Evolutionary conservation across 2,888 invertebrate genomes (phyloP).

Genomic region (Tetranychus truncatus): DNA sequence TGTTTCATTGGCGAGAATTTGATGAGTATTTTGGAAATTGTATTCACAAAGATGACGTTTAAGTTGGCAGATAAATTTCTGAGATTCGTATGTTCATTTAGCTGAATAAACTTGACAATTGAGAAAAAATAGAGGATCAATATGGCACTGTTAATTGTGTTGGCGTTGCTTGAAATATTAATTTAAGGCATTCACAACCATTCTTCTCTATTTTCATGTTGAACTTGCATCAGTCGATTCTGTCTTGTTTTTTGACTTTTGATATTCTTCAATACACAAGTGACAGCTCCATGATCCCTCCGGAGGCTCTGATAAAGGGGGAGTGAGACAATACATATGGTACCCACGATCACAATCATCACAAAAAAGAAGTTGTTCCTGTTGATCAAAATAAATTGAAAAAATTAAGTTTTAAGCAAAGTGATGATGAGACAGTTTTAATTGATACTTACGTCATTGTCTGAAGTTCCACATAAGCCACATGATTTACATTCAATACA

Average conservation of each 20-base stretch:
- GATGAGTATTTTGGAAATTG: too few relatives aligned
- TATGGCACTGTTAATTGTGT: too few relatives aligned
- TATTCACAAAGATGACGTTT: too few relatives aligned
- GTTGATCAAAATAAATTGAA: conserved; percentile 61
- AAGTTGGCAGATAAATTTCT: too few relatives aligned
- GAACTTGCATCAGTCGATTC: not conserved
- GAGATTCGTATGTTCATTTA: too few relatives aligned
- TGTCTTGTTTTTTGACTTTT: conserved; percentile 5
- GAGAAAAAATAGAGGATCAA: too few relatives aligned
- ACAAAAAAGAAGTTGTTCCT: conserved; percentile 97
- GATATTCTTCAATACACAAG: conserved; percentile 27
- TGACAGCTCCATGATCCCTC: conserved; percentile 45
- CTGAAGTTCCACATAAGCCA: conserved; percentile 93
- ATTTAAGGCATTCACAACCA: too few relatives aligned
- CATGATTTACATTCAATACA: conserved; percentile 99
- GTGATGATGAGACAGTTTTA: conserved; percentile 32
- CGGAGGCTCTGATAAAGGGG: conserved; percentile 81
- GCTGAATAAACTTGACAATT: too few relatives aligned
- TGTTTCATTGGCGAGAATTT: too few relatives aligned
- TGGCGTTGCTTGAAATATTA: too few relatives aligned
- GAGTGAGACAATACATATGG: conserved; percentile 95
- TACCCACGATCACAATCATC: conserved; percentile 76
- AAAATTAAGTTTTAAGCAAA: conserved; percentile 99
- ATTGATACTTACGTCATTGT: conserved; percentile 70
- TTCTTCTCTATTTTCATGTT: too few relatives aligned